Percentiles rank a stretch among this genome's conserved stretches.
phyloP scores from a whole-genome alignment of 2,888 invertebrate species.

The Choristoneura rosaceana region DNA sequence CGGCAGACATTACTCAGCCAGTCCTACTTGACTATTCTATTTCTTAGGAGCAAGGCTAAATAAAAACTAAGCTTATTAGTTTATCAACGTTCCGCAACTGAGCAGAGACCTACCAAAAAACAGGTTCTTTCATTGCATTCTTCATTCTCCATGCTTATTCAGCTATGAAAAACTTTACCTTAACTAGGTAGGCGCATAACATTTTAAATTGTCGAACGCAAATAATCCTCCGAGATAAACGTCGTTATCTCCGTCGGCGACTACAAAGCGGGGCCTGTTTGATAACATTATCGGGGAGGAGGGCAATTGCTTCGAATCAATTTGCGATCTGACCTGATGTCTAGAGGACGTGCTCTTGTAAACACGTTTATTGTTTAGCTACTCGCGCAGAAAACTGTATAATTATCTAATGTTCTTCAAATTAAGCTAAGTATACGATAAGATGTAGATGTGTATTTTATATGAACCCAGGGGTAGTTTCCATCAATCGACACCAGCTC shows the following conservation, averaged over 20 bases:
- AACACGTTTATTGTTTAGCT: conserved; percentile 36
- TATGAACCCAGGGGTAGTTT: too few relatives aligned
- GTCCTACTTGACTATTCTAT: too few relatives aligned
- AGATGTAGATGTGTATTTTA: too few relatives aligned
- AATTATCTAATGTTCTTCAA: background rate
- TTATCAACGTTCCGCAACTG: too few relatives aligned
- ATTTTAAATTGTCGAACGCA: background rate
- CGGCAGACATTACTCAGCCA: too few relatives aligned
- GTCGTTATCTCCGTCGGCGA: conserved; percentile 45
- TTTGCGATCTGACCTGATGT: conserved; percentile 66
- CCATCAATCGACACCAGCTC: too few relatives aligned
- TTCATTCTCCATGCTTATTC: background rate
- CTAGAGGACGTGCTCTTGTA: conserved; percentile 44
- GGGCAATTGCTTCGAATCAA: conserved; percentile 67
- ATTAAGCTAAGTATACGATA: background rate
- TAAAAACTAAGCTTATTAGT: too few relatives aligned
- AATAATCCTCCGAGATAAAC: conserved; percentile 18
- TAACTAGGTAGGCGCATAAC: background rate
- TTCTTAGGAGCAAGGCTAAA: too few relatives aligned
- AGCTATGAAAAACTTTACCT: background rate
- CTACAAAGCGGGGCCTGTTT: conserved; percentile 46
- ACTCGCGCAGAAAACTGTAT: background rate
- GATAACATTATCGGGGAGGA: conserved; percentile 54
- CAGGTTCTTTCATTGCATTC: background rate
- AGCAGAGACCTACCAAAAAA: too few relatives aligned